Base-by-base conservation (phyloP, 2,113 vertebrate species). In the Bambusicola thoracicus region DNA sequence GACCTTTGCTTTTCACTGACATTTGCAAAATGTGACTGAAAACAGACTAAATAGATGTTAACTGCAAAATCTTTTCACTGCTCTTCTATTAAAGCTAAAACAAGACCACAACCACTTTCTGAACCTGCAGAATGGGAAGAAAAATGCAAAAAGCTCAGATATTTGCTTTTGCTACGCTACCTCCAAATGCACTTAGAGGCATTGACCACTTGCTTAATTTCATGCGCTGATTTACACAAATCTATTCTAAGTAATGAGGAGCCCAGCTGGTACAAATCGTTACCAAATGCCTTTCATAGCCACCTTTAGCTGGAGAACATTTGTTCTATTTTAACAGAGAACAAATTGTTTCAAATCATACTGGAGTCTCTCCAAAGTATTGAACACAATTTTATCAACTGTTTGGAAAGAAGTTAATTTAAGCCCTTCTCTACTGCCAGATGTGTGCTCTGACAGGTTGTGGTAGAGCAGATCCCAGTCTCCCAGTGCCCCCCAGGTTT, bases 201-300 rank as follows among this genome's bases (percentile, higher is more conserved):
- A 91, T 78, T 97, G 97, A 96, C 97, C 96, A 94, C 90, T 93
- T 40, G 51, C 70, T 96, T 95, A 90, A 75, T 89, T 95, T 86
- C 76, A 92, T 82, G 79, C 91, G 89, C 88, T 87, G 76, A 93
- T 97, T 78, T 92, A 89, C 86, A 92, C 81, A 93, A 81, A 93
- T 94, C 87, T 40, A 29, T 79, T 92, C 80, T 96, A 97, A 97
- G 94, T 92, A 96, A 96, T 86, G 88, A 93, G 94, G 66, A 56
- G 94, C 82, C 84, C 93, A 92, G 87, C 95, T 92, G 59, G 95
- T n/a, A 44, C 75, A 73, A 85, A 96, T 94, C 69, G 12, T 92
- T 95, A 96, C 90, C 93, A 95, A 93, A 86, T 74, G 85, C 93
- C 90, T 89, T 87, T 87, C 76, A 76, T 84, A 85, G 83, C 69